Base-by-base conservation (phyloP, 2,797 vertebrate genomes). In the Cirrhinus molitorella region DNA sequence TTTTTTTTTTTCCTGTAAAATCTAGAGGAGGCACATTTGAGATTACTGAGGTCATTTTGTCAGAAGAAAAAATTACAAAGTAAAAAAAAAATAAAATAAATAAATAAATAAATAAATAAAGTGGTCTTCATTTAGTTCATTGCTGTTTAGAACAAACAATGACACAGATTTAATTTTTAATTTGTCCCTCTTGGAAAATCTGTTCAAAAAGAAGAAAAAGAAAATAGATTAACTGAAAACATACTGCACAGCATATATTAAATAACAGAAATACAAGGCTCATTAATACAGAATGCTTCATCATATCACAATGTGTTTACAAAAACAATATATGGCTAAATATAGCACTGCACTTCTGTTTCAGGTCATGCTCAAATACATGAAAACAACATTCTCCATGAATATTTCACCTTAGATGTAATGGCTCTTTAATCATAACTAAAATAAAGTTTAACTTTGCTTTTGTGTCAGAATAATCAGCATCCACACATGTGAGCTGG, bases 301-400 rank as follows among this genome's bases (percentile, higher is more conserved):
- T 65, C 25, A 21, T 55, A 76, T 80, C 63, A 80, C 23, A 17
- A 16, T 79, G 75, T 65, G 70, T 53, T 75, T 75, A 70, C 51
- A 71, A 51, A 51, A 57, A 66, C 73, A 72, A 57, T 34, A 55
- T 19, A 1, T 17, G 57, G 5, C 80, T 63, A 53, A 0, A 16
- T 59, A 49, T 79, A 76, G 57, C 47, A 59, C 68, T 12, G 23
- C 5, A 16, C 14, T 65, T 59, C 4, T 63, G 31, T 49, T 51
- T 66, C 11, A 65, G 23, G 47, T 49, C 21, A 49, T 71, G 17
- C 0, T 19, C 23, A 45, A 37, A 70, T 10, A 71, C 23, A 28
- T 10, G 4, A 10, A 71, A 49, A 49, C 9, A 71, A 49, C 23
- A 71, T 25, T 4, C 19, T 14, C 10, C 10, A 43, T 40, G 37